Conservation (phyloP, 2,113 vertebrate species). For the Tylochromis polylepis region DNA sequence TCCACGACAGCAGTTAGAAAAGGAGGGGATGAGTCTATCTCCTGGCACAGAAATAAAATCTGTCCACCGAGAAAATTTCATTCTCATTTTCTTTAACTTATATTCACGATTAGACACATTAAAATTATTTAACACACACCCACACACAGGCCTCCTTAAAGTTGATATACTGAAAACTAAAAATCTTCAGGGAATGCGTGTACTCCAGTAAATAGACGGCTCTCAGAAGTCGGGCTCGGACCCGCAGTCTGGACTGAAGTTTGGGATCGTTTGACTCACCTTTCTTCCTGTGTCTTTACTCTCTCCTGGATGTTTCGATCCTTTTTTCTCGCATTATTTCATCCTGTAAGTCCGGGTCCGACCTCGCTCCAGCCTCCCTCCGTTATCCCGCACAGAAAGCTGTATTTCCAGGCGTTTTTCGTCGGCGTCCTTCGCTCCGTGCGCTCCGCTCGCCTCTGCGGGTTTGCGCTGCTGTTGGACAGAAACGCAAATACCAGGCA, state of each 20-base stretch:
- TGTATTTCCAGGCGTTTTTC: neutral
- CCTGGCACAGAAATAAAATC: slow-evolving; percentile 18
- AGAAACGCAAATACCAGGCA: neutral
- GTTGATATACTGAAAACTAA: fast-evolving
- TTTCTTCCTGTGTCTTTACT: neutral
- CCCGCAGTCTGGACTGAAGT: slow-evolving; percentile 18
- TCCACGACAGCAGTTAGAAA: slow-evolving; percentile 17
- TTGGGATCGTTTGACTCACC: slow-evolving; percentile 14
- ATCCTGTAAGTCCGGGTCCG: neutral
- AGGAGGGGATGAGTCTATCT: slow-evolving; percentile 23
- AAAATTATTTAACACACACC: neutral
- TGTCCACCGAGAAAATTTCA: neutral
- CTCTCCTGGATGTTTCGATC: neutral
- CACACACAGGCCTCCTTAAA: neutral
- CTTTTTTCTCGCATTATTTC: neutral
- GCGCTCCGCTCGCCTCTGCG: neutral
- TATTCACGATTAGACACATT: neutral
- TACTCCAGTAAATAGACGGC: slow-evolving; percentile 27
- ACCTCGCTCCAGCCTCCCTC: neutral
- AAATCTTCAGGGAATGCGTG: neutral
- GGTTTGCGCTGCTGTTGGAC: neutral
- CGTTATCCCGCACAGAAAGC: neutral
- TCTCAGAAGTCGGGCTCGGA: neutral
- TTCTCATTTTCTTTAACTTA: neutral
- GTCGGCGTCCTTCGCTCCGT: neutral